These are phyloP conservation scores for Pammene fasciana DNA, from an alignment of 2,888 invertebrate genomes.

Conservation along the genomic window DNA sequence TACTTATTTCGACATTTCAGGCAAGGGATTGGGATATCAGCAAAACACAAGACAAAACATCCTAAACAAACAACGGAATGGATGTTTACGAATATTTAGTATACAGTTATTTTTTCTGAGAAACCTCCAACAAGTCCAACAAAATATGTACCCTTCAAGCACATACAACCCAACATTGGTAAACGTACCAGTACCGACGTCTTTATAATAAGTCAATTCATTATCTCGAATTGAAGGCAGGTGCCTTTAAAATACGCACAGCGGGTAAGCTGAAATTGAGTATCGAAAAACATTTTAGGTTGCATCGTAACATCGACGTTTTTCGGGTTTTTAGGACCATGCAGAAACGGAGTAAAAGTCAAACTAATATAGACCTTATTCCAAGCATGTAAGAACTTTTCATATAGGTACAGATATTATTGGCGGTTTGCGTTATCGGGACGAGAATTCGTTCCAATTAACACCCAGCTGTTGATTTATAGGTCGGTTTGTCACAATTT, in stretches of 20 bases:
- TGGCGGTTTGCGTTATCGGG: constrained; percentile 57
- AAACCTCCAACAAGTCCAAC: no score
- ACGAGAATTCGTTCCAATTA: constrained; percentile 79
- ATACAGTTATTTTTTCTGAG: not conserved
- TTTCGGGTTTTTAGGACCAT: constrained; percentile 38
- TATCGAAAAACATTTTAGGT: constrained; percentile 31
- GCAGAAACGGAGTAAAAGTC: not conserved
- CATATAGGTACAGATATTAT: no score
- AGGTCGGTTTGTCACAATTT: constrained; percentile 65
- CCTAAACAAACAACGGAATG: not conserved
- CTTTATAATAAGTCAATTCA: constrained; percentile 18
- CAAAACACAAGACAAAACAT: no score
- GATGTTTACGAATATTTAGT: not conserved
- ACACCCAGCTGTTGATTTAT: constrained; percentile 77
- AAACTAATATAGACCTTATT: constrained; percentile 36
- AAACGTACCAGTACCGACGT: not conserved
- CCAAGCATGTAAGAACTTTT: no score
- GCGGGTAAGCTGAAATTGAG: constrained; percentile 32
- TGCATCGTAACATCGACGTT: constrained; percentile 32
- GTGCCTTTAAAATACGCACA: constrained; percentile 29
- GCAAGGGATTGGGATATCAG: no score
- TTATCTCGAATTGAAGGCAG: constrained; percentile 27
- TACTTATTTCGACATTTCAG: no score
- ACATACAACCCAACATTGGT: not conserved
- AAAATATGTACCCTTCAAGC: not conserved